phyloP scores from a whole-genome alignment of 2,797 vertebrate genomes.

The Pangasius djambal region DNA sequence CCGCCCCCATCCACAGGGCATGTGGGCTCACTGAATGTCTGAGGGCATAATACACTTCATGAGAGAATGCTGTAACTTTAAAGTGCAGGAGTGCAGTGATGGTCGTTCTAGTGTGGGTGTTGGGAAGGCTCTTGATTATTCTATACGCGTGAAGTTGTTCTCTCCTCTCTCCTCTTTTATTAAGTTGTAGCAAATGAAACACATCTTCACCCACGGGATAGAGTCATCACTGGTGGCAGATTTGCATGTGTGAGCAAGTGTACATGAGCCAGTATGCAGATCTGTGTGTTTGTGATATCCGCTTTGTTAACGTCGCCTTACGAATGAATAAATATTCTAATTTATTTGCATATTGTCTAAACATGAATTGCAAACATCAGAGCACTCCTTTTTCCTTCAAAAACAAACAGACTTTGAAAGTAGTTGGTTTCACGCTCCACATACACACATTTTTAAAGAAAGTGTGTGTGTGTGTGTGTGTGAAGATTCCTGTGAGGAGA shows the following conservation, averaged over 20 bases:
- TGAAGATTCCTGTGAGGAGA: neutral
- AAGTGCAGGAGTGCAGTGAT: neutral
- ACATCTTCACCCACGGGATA: neutral
- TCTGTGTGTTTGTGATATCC: neutral
- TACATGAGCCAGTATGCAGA: neutral
- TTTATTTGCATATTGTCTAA: neutral
- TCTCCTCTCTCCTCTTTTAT: constrained; percentile 1
- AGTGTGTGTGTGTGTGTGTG: neutral
- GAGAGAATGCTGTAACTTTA: neutral
- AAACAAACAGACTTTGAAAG: neutral
- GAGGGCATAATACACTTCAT: neutral
- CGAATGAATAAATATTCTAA: neutral
- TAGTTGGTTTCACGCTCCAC: neutral
- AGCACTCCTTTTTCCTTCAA: neutral
- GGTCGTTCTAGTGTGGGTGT: neutral
- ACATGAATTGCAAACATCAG: neutral
- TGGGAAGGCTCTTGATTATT: too few species aligned
- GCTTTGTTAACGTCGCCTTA: neutral
- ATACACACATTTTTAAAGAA: neutral
- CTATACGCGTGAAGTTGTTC: neutral
- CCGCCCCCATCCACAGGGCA: neutral
- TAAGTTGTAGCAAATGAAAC: neutral
- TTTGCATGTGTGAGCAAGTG: neutral
- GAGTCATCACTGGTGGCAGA: neutral
- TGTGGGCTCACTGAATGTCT: neutral